Base-by-base conservation (phyloP, 2,113 vertebrate genomes). In the Siphamia tubifer region DNA sequence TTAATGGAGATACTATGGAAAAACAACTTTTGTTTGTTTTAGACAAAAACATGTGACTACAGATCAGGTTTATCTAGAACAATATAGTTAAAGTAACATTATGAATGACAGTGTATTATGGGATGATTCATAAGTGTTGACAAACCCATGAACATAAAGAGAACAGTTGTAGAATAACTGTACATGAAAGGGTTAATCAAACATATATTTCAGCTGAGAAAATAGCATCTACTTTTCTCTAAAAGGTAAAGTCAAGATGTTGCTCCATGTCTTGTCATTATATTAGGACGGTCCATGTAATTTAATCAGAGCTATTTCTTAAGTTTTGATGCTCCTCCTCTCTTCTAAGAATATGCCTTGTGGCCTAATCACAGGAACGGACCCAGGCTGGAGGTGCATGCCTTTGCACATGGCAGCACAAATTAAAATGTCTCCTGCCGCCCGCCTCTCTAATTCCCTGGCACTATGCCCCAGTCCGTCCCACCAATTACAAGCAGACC, bases 341-440 rank as follows among this genome's bases (percentile, higher is more conserved):
- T 87, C 74, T 91, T 90, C 88, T 83, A 64, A 81, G 82, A 90
- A 89, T 67, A 83, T 61, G 36, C 64, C 31, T 57, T 58, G 49
- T 16, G 35, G 49, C 71, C 85, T 92, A 92, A 92, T 91, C 83
- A 89, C 82, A 66, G 62, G 83, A 82, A 81, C 81, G 72, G 77
- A 82, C 72, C 79, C 51, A 52, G 79, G 79, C 68, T 82, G 79
- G 83, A 85, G 77, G 80, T 72, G 84, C 91, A 91, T 92, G 91
- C 90, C 91, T 91, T 90, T 91, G 89, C 91, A 91, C 91, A 91
- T 90, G 89, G 90, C 86, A 88, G 88, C 86, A 83, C 90, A 92
- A 91, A 92, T 93, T 91, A 92, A 89, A 92, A 89, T 69, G 79
- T 84, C 89, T 91, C 89, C 86, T 77, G 89, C 86, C 63, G 83